These are phyloP conservation scores for Tolypeutes matacus DNA, from an alignment of 2,797 vertebrate species.

Conservation along the genomic window DNA sequence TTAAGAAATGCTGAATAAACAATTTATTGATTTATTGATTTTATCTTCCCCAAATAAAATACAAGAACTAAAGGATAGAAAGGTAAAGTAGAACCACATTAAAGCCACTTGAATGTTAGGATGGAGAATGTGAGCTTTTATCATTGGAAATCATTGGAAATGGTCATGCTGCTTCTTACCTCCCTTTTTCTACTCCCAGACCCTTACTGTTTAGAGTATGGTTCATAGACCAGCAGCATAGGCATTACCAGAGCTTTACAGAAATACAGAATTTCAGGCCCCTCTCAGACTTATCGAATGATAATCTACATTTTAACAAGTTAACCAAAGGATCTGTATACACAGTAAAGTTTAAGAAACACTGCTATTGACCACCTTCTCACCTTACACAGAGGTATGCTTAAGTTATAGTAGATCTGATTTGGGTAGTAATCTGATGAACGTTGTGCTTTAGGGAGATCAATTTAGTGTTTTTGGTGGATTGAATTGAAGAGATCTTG, in stretches of 20 bases:
- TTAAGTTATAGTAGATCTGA: background rate
- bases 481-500: slow-evolving; percentile 9
- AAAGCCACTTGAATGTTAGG: slow-evolving; percentile 8
- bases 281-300: background rate
- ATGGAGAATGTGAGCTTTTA: background rate
- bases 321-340: background rate
- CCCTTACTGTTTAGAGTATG: slow-evolving; percentile 5
- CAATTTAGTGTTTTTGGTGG: slow-evolving; percentile 19
- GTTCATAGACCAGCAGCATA: background rate
- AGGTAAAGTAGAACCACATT: background rate
- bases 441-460: background rate
- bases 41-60: no score
- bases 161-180: background rate
- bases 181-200: background rate
- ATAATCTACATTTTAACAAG: background rate
- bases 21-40: slow-evolving; percentile 19
- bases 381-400: background rate
- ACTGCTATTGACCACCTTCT: background rate
- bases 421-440: slow-evolving; percentile 6
- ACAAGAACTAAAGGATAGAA: slow-evolving; percentile 21
- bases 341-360: slow-evolving; percentile 3
- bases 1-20: slow-evolving; percentile 3
- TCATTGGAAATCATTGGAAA: background rate
- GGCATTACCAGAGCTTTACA: slow-evolving; percentile 40
- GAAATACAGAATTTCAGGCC: background rate